Evolutionary conservation across 2,113 vertebrate genomes (phyloP).

Genomic region (Todiramphus saurophagus): DNA sequence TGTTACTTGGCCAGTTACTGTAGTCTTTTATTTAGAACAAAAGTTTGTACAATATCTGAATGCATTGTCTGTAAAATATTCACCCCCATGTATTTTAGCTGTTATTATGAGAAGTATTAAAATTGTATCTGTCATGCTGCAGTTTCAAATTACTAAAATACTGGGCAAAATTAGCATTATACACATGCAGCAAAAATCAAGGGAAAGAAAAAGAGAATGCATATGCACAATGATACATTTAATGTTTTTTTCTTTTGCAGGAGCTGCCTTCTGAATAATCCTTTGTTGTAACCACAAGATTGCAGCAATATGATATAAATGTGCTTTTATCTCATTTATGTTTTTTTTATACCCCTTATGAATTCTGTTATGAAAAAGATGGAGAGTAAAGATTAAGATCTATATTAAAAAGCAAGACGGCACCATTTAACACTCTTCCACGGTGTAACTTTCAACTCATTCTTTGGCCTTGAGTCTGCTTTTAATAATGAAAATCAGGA

Average conservation of each 20-base stretch:
- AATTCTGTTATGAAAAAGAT: neutral
- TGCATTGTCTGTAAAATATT: neutral
- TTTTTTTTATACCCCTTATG: neutral
- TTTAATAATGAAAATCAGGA: slow-evolving; percentile 1
- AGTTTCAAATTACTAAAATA: neutral
- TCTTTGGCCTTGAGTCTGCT: neutral
- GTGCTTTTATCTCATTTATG: neutral
- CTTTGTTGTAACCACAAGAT: neutral
- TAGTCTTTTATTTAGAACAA: neutral
- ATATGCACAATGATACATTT: neutral
- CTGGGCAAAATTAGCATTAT: neutral
- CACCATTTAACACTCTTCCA: neutral
- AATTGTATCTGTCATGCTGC: neutral
- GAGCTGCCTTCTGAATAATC: neutral
- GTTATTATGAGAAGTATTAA: neutral
- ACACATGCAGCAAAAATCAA: neutral
- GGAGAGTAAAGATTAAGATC: neutral
- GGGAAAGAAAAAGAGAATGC: neutral
- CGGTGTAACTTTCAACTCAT: neutral
- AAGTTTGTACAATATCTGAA: neutral
- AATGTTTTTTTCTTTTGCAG: neutral
- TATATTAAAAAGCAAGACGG: neutral
- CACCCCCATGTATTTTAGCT: neutral
- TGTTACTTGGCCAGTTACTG: neutral
- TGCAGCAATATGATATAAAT: neutral